Conservation (phyloP, 1,140 invertebrate genomes). For the Andrena cerasifolii region DNA sequence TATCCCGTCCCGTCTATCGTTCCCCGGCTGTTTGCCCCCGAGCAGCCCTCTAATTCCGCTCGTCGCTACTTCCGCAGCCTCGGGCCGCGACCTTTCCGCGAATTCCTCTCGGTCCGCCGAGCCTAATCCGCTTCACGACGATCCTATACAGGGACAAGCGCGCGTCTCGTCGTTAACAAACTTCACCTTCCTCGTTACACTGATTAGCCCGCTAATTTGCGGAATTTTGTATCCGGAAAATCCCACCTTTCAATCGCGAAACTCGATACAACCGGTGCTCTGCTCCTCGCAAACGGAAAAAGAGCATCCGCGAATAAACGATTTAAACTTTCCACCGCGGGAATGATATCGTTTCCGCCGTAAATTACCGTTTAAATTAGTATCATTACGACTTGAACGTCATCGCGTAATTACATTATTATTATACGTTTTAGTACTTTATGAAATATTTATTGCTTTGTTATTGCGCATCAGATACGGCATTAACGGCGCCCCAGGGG, state of each 20-base stretch:
- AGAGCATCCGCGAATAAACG: neutral
- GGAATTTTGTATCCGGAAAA: too few species aligned
- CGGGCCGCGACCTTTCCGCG: neutral
- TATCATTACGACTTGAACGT: slow-evolving; percentile 58
- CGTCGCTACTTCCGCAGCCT: neutral
- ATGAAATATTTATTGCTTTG: slow-evolving; percentile 62
- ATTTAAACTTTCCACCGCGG: neutral
- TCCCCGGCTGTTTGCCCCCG: neutral
- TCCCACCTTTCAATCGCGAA: slow-evolving; percentile 1
- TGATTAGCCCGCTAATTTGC: too few species aligned
- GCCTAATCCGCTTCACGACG: neutral
- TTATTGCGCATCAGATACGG: slow-evolving; percentile 62
- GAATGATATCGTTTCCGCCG: slow-evolving; percentile 27
- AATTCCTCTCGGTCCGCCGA: neutral
- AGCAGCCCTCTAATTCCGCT: slow-evolving; percentile 37
- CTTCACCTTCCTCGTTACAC: too few species aligned
- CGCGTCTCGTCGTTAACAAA: too few species aligned
- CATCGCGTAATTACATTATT: slow-evolving; percentile 61
- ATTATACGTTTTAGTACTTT: slow-evolving; percentile 64
- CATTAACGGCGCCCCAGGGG: slow-evolving; percentile 48
- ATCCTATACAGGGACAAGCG: too few species aligned
- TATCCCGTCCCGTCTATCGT: slow-evolving; percentile 7
- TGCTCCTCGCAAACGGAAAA: too few species aligned
- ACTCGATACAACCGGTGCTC: too few species aligned
- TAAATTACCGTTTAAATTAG: slow-evolving; percentile 64